A percentile compares a stretch with the other conserved stretches of the same genome.
Conservation (phyloP, 1,140 invertebrate genomes). For the Camponotus floridanus region DNA sequence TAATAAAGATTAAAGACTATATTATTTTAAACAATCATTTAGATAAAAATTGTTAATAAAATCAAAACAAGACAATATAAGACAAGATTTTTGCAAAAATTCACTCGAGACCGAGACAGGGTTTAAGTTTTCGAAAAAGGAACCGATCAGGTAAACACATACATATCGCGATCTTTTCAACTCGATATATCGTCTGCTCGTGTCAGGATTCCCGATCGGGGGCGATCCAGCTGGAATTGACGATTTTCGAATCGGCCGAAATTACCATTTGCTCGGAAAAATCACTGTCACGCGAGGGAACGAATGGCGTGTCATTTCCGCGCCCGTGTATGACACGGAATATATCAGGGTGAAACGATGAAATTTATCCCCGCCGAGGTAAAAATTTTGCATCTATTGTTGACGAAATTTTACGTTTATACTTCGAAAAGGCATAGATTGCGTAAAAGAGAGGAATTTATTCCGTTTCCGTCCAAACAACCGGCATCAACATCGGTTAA, state of each 20-base stretch:
- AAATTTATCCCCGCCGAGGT: neutral
- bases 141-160: neutral
- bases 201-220: constrained; percentile 4
- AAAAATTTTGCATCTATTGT: neutral
- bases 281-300: neutral
- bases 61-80: too few species aligned
- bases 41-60: too few species aligned
- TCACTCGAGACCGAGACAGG: too few species aligned
- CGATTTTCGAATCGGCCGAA: constrained; percentile 51
- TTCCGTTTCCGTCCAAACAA: neutral
- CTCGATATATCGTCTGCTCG: constrained; percentile 19
- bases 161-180: constrained; percentile 6
- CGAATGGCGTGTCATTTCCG: constrained; percentile 13
- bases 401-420: neutral
- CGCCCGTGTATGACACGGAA: neutral
- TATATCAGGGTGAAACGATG: neutral
- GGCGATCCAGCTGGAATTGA: constrained; percentile 24
- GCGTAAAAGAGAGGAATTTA: neutral
- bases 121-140: too few species aligned
- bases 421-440: neutral
- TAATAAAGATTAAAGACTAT: too few species aligned
- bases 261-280: constrained; percentile 44
- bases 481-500: constrained; percentile 1
- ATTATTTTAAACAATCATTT: too few species aligned
- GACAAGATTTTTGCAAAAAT: too few species aligned